Evolutionary conservation across 2,113 vertebrate genomes (phyloP), one percentile per base, ranked within the genome.

Genomic region (Cyprinodon brontotheroides): DNA sequence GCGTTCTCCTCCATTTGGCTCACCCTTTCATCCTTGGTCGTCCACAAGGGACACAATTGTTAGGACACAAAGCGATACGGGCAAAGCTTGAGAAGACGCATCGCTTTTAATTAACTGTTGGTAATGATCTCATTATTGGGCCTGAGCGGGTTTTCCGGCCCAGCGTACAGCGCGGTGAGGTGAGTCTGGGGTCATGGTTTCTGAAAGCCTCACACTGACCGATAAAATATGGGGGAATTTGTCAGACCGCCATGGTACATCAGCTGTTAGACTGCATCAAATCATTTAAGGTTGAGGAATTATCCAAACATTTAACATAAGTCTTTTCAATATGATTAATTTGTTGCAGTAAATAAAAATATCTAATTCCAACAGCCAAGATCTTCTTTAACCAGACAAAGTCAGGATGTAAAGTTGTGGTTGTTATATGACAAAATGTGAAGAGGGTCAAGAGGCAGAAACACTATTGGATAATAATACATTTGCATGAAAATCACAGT

Each of bases 81-180:
- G 83, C 87, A 75, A 86, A 80, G 89, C 90, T 92, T 93, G 79
- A 91, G 90, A 90, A 91, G 93, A 94, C 79, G 89, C 91, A 93
- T 92, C 90, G 85, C 84, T 89, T 93, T 93, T 94, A 93, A 95
- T 94, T 94, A 94, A 93, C 90, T 93, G 91, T 88, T 91, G 92
- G 91, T 94, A 94, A 94, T 93, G 92, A 94, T 94, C 93, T 95
- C 94, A 95, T 94, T 95, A 94, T 87, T 86, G 84, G 84, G 89
- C 83, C 77, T 47, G 82, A 89, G 86, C n/a, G 77, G 81, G 78
- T 74, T 85, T 77, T 76, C 77, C 10, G 77, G 64, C 78, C 79
- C 87, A 74, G 81, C 70, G 67, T 41, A 29, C 29, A 82, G 79
- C 37, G 41, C 83, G 60, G 73, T 75, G 89, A 87, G 93, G 88